Evolutionary conservation across 2,888 invertebrate genomes (phyloP).

Genomic region (Cheilosia urbana): DNA sequence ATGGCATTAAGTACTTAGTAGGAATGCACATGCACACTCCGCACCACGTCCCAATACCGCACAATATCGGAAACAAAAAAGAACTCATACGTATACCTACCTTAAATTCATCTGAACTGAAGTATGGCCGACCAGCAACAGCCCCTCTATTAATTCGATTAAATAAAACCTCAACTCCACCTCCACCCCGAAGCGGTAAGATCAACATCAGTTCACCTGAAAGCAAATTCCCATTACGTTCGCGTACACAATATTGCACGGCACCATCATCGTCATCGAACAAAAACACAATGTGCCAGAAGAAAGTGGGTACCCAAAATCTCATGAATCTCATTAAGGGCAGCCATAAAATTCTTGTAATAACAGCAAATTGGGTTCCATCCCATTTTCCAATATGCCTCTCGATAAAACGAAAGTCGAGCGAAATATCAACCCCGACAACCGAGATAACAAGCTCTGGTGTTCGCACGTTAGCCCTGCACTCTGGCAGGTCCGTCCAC

Average conservation of each 20-base stretch:
- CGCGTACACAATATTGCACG: slow-evolving; percentile 70
- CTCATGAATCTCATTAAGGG: slow-evolving; percentile 80
- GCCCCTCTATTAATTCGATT: slow-evolving; percentile 51
- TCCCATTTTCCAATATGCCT: slow-evolving; percentile 77
- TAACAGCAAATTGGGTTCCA: slow-evolving; percentile 79
- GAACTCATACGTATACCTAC: background rate
- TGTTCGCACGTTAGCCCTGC: slow-evolving; percentile 49
- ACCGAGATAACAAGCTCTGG: slow-evolving; percentile 64
- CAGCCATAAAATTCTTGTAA: slow-evolving; percentile 79
- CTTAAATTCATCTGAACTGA: background rate
- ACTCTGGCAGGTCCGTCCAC: background rate
- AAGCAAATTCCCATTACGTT: slow-evolving; percentile 62
- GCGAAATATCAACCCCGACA: slow-evolving; percentile 52
- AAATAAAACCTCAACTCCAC: slow-evolving; percentile 67
- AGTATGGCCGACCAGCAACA: slow-evolving; percentile 30
- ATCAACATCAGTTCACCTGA: slow-evolving; percentile 72
- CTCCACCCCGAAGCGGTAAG: slow-evolving; percentile 43
- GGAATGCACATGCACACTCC: too few relatives aligned
- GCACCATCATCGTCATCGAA: slow-evolving; percentile 58
- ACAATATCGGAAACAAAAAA: too few relatives aligned
- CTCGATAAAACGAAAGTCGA: slow-evolving; percentile 71
- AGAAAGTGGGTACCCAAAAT: slow-evolving; percentile 75
- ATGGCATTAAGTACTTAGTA: too few relatives aligned
- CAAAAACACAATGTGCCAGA: slow-evolving; percentile 55
- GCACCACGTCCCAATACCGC: too few relatives aligned